Percentiles rank a stretch among this genome's conserved stretches.
phyloP scores from a whole-genome alignment of 2,888 invertebrate genomes.

The Heliconius hortense region DNA sequence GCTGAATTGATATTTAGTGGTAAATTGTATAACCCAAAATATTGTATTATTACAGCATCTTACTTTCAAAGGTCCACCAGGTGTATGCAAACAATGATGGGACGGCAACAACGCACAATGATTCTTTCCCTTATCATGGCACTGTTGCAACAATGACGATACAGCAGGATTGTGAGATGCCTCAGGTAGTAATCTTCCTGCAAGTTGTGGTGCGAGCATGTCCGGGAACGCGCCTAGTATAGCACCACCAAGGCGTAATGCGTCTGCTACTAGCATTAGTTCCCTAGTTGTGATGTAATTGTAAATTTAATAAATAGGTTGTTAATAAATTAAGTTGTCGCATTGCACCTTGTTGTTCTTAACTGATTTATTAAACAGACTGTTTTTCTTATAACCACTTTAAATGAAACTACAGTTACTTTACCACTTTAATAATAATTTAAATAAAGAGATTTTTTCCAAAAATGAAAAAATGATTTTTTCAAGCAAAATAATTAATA shows the following conservation, averaged over 20 bases:
- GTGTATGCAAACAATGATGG: constrained; percentile 98
- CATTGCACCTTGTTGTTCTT: too few species aligned
- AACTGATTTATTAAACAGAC: too few species aligned
- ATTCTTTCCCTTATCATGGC: constrained; percentile 93
- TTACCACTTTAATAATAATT: too few species aligned
- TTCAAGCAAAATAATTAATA: too few species aligned
- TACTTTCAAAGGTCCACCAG: constrained; percentile 98
- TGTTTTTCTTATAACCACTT: too few species aligned
- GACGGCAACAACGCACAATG: constrained; percentile 95
- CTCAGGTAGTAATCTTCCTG: constrained; percentile 96
- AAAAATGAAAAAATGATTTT: too few species aligned
- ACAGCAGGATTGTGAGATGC: constrained; percentile 86
- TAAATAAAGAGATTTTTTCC: too few species aligned
- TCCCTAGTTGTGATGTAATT: constrained; percentile 83
- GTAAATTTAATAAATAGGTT: neutral
- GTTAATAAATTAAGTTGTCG: neutral
- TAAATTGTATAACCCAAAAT: too few species aligned
- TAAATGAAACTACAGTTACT: too few species aligned
- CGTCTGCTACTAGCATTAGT: constrained; percentile 95
- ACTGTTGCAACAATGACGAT: constrained; percentile 93
- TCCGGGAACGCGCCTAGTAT: constrained; percentile 95
- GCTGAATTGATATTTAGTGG: too few species aligned
- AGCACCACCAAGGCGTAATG: constrained; percentile 95
- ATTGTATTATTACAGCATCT: neutral
- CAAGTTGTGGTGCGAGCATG: constrained; percentile 97